Evolutionary conservation across 2,888 invertebrate genomes (phyloP).

Genomic region (Abrostola triplasia): DNA sequence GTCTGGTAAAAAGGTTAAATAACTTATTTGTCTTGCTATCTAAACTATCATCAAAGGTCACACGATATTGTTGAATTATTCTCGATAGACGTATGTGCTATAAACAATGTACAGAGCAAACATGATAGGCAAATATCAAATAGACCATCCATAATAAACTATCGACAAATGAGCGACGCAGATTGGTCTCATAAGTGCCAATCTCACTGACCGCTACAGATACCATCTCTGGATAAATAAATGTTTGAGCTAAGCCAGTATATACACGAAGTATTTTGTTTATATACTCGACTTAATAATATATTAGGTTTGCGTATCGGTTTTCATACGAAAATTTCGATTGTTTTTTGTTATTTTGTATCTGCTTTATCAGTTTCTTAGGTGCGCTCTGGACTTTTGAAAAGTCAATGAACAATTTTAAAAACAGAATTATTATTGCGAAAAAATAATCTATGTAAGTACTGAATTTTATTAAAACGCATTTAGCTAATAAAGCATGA

Average conservation of each 20-base stretch:
- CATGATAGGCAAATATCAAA: slow-evolving; percentile 36
- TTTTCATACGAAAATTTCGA: no score
- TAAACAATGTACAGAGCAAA: background rate
- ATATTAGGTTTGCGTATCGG: no score
- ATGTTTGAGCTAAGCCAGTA: slow-evolving; percentile 11
- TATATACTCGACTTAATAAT: no score
- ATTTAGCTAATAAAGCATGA: no score
- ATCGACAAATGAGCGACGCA: slow-evolving; percentile 32
- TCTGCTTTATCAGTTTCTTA: no score
- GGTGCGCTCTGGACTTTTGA: no score
- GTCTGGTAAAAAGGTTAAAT: background rate
- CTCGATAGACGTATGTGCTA: background rate
- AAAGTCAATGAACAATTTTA: no score
- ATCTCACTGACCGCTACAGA: slow-evolving; percentile 32
- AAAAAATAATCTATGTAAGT: no score
- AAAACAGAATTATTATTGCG: no score
- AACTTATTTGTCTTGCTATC: background rate
- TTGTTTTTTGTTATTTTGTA: no score
- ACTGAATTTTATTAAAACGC: no score
- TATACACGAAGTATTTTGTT: no score
- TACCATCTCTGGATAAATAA: slow-evolving; percentile 43
- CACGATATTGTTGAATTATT: background rate
- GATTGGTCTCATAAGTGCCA: slow-evolving; percentile 30
- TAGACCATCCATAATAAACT: slow-evolving; percentile 21
- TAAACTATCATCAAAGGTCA: background rate